phyloP scores from a whole-genome alignment of 2,797 vertebrate species.

The Malurus leucopterus region DNA sequence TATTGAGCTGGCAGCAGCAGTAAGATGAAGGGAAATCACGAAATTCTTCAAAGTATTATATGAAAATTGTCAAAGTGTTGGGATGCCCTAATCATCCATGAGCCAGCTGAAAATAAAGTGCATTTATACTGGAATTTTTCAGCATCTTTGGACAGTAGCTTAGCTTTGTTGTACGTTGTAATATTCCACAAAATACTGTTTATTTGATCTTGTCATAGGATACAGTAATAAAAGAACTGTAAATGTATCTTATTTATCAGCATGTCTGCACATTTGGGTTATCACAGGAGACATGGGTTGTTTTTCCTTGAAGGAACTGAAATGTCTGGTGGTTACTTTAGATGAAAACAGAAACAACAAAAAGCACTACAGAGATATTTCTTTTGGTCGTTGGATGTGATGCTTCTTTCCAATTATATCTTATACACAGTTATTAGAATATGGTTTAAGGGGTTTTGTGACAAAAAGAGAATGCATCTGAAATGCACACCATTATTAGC shows the following conservation, averaged over 20 bases:
- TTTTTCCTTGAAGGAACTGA: constrained; percentile 63
- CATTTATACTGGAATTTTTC: constrained; percentile 58
- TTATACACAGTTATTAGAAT: constrained; percentile 69
- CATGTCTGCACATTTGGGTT: constrained; percentile 45
- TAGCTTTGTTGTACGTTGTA: constrained; percentile 50
- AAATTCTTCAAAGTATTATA: constrained; percentile 62
- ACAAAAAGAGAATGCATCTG: constrained; percentile 69
- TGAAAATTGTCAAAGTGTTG: constrained; percentile 63
- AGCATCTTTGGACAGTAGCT: constrained; percentile 60
- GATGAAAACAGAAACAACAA: constrained; percentile 63
- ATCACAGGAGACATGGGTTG: constrained; percentile 60
- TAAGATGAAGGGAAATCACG: constrained; percentile 51
- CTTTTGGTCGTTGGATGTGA: constrained; percentile 52
- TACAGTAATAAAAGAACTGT: constrained; percentile 68
- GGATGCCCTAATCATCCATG: constrained; percentile 47
- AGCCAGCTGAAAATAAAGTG: constrained; percentile 51
- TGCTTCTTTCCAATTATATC: constrained; percentile 69
- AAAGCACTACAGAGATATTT: constrained; percentile 51
- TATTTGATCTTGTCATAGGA: constrained; percentile 71
- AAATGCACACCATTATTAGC: constrained; percentile 68
- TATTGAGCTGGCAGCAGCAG: constrained; percentile 48
- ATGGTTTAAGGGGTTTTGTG: constrained; percentile 72
- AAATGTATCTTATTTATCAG: constrained; percentile 72
- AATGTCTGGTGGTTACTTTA: constrained; percentile 65
- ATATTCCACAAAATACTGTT: constrained; percentile 66